Percentiles rank a stretch among this genome's conserved stretches.
These are phyloP conservation scores for Bostrychus sinensis DNA, from an alignment of 2,113 vertebrate species.

Conservation along the genomic window DNA sequence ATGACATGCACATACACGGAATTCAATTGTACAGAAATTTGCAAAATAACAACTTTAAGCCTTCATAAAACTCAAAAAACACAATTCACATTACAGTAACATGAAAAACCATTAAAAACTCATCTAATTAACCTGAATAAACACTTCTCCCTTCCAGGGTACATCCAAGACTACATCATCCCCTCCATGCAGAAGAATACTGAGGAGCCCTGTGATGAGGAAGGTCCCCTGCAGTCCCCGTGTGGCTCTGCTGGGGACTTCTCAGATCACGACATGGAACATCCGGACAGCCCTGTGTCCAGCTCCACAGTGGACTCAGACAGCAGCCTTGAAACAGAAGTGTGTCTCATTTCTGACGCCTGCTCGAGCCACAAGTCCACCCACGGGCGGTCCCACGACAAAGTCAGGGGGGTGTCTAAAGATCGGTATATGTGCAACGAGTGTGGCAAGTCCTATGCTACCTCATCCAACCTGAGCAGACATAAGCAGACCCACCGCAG, in stretches of 20 bases:
- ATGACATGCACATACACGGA: no score
- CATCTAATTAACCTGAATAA: background rate
- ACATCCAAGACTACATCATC: conserved; percentile 68
- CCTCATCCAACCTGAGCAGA: conserved; percentile 69
- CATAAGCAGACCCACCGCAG: conserved; percentile 75
- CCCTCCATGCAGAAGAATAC: conserved; percentile 57
- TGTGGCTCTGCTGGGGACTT: conserved; percentile 50
- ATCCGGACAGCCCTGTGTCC: conserved; percentile 62
- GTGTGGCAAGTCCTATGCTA: conserved; percentile 69
- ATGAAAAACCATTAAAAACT: background rate
- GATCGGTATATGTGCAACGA: conserved; percentile 57
- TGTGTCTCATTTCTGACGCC: conserved; percentile 50
- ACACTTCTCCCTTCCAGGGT: conserved; percentile 42
- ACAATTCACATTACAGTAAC: background rate
- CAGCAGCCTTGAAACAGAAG: conserved; percentile 25
- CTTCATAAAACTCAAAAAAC: no score
- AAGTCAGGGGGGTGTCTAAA: conserved; percentile 40
- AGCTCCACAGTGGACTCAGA: conserved; percentile 51
- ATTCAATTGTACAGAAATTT: no score
- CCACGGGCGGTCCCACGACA: conserved; percentile 27
- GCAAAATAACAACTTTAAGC: no score
- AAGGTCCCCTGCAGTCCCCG: conserved; percentile 44
- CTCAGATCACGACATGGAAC: conserved; percentile 68
- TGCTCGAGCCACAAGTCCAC: conserved; percentile 34
- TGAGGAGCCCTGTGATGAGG: conserved; percentile 40